Conservation (phyloP, 2,113 vertebrate genomes). For the Halcyon senegalensis region DNA sequence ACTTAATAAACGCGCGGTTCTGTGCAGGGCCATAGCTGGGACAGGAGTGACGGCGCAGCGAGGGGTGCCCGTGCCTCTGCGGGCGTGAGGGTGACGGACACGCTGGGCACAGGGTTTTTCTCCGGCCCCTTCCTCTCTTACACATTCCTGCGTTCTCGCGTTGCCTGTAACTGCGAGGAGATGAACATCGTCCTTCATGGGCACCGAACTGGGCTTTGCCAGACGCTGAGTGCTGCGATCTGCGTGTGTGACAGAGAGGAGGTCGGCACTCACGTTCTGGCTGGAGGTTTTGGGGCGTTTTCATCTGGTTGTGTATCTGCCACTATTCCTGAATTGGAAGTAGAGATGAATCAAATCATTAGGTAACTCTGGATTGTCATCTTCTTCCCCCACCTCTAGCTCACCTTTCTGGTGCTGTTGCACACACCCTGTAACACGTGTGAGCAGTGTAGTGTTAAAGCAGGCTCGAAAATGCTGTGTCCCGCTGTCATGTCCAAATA, state of each 20-base stretch:
- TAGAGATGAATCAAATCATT: not conserved
- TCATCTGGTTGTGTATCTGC: not conserved
- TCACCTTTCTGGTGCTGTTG: not conserved
- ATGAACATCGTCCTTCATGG: not conserved
- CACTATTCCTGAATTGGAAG: not conserved
- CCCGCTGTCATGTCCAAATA: not conserved
- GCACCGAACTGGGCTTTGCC: not conserved
- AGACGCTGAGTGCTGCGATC: not conserved
- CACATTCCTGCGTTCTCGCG: accelerated
- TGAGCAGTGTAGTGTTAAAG: not conserved
- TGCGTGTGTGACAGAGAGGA: not conserved
- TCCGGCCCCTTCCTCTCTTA: too few relatives aligned
- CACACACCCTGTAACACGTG: accelerated
- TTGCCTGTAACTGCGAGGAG: not conserved
- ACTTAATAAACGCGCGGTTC: not conserved
- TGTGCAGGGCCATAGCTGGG: not conserved
- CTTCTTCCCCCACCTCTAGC: not conserved
- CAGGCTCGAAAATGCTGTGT: not conserved
- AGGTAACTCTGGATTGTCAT: not conserved
- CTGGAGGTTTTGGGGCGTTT: not conserved
- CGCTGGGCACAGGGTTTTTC: not conserved
- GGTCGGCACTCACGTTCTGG: not conserved
- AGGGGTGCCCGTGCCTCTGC: not conserved
- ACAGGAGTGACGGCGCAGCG: accelerated
- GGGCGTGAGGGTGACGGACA: accelerated